Base-by-base conservation (phyloP, 1,140 invertebrate species). In the Ostrea denselamellosa region DNA sequence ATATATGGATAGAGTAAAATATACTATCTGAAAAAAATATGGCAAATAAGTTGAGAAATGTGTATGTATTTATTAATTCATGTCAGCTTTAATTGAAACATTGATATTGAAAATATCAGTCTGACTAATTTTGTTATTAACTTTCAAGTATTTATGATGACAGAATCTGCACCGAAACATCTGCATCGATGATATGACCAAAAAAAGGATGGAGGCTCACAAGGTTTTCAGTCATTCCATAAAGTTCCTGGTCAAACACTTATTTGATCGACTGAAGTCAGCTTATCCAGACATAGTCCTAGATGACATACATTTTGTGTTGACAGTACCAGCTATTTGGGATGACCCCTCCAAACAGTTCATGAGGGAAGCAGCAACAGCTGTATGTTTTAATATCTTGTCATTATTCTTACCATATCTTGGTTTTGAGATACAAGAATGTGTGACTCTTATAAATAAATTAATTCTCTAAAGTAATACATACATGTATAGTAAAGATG, bases 261-360 rank as follows among this genome's bases (percentile, higher is more conserved):
- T 93, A 9, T 83, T 92, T 65, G 85, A 93, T 25, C 87, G 89
- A 12, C 77, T 93, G 28, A 87, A 88, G 65, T 58, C 88, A 68
- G 83, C 86, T 34, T 90, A 77, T 0, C 83, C 58, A 28, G 85
- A 89, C 17, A 62, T 90, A 0, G 34, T 62, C 0, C 83, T 87
- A 28, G 90, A 90, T 51, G 88, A 90, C 28, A 89, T 93, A 12
- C 89, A 91, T n/a, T 94, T 92, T 92, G 90, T 94, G 44, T 86
- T 94, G 2, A 94, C 93, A 0, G 92, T 94, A 9, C 93, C 93
- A 9, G 92, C 93, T 22, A 93, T 93, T 62, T 94, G 93, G 92
- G 91, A 92, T 81, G 93, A 94, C 82, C 89, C 90, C 22, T 91
- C 92, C 85, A 94, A 94, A 88, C 93, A 94, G 90, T 94, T 94